phyloP scores from a whole-genome alignment of 2,888 invertebrate species.

The Eupithecia inturbata region DNA sequence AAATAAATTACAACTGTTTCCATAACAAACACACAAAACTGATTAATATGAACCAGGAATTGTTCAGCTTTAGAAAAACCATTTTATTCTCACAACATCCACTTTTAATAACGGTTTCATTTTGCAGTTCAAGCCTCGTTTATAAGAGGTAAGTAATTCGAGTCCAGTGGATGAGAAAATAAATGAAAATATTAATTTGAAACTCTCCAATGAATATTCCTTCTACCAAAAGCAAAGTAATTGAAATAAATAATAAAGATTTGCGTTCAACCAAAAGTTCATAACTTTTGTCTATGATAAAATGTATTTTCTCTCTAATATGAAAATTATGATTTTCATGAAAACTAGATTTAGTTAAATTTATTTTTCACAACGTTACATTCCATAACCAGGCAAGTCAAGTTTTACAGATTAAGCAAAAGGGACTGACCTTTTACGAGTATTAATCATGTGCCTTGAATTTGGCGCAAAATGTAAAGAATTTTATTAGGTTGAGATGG shows the following conservation, averaged over 20 bases:
- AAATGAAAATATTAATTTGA: not conserved
- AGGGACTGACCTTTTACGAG: no score
- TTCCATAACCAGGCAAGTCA: not conserved
- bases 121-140: slow-evolving; percentile 16
- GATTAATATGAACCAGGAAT: slow-evolving; percentile 9
- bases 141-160: not conserved
- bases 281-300: not conserved
- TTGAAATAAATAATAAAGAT: not conserved
- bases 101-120: slow-evolving; percentile 24
- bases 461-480: not conserved
- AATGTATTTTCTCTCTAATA: not conserved
- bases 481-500: no score
- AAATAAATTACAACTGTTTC: slow-evolving; percentile 1
- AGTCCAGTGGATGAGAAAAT: not conserved
- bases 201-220: not conserved
- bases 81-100: slow-evolving; percentile 17
- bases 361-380: not conserved
- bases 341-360: not conserved
- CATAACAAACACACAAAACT: slow-evolving; percentile 1
- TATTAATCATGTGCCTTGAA: not conserved
- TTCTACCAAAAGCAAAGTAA: not conserved
- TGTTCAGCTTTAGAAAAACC: slow-evolving; percentile 18
- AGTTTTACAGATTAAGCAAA: not conserved
- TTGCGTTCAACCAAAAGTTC: not conserved
- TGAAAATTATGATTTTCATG: not conserved